Evolutionary conservation across 2,113 vertebrate species (phyloP).

Genomic region (Pangasianodon gigas): DNA sequence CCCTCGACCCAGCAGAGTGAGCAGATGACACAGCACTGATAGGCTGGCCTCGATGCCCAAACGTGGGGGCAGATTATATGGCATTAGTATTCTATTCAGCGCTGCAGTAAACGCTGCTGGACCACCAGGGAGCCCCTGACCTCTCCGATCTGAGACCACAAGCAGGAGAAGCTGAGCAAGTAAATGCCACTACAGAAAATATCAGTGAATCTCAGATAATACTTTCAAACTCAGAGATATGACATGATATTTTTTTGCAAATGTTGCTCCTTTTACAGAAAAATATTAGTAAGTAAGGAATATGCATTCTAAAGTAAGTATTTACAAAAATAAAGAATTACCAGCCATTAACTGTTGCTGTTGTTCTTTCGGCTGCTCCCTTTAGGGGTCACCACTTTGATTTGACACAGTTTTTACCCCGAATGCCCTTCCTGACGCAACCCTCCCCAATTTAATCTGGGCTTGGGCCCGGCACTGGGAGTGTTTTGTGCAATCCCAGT

Average conservation of each 20-base stretch:
- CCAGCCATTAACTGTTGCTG: not conserved
- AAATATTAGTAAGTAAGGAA: not conserved
- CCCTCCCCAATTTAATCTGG: too few species aligned
- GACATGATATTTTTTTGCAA: not conserved
- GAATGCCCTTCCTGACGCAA: too few species aligned
- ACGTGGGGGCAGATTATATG: slow-evolving; percentile 64
- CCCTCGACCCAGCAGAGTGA: slow-evolving; percentile 45
- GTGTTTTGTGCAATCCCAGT: too few species aligned
- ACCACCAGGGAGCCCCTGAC: slow-evolving; percentile 66
- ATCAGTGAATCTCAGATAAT: not conserved
- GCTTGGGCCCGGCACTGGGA: too few species aligned
- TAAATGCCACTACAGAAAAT: slow-evolving; percentile 68
- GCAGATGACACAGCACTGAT: slow-evolving; percentile 25
- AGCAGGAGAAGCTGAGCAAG: slow-evolving; percentile 53
- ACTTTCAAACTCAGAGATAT: not conserved
- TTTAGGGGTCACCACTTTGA: too few species aligned
- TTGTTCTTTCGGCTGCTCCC: too few species aligned
- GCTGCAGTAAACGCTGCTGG: slow-evolving; percentile 67
- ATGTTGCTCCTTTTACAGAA: not conserved
- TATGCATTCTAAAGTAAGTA: not conserved
- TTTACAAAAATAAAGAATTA: not conserved
- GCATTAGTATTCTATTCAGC: slow-evolving; percentile 71
- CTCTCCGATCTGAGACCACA: slow-evolving; percentile 63
- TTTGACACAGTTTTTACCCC: too few species aligned
- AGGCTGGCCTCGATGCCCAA: slow-evolving; percentile 44